Evolutionary conservation across 2,888 invertebrate genomes (phyloP).

Genomic region (Barypeithes pellucidus): DNA sequence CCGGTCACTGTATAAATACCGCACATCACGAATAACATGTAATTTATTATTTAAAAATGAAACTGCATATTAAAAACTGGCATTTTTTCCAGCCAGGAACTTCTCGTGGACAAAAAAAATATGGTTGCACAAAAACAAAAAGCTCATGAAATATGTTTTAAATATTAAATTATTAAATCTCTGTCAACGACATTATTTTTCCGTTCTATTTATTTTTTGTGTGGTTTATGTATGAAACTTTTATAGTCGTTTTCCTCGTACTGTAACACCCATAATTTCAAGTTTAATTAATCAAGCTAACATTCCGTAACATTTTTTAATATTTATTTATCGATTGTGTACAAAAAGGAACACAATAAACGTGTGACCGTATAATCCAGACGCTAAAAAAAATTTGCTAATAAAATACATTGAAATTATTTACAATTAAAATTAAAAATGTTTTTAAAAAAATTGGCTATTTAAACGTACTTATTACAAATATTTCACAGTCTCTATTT

Average conservation of each 20-base stretch:
- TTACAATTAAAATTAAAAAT: conserved; percentile 56
- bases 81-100: no score
- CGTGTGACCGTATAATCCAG: conserved; percentile 32
- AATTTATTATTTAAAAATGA: no score
- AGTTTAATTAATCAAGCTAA: conserved; percentile 8
- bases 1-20: no score
- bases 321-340: conserved; percentile 18
- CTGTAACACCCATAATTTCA: background rate
- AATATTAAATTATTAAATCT: no score
- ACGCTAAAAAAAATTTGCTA: conserved; percentile 45
- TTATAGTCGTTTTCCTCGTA: background rate
- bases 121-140: no score
- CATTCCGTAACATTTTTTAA: conserved; percentile 3
- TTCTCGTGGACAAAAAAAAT: no score
- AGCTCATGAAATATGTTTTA: no score
- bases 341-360: conserved; percentile 28
- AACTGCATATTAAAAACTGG: no score
- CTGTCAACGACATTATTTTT: no score
- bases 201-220: no score
- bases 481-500: conserved; percentile 64
- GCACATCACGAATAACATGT: no score
- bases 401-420: conserved; percentile 53
- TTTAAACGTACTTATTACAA: conserved; percentile 44
- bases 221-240: no score
- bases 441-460: conserved; percentile 52